Evolutionary conservation across 2,888 invertebrate species (phyloP), one percentile per base, ranked within the genome.

Genomic region (Caenorhabditis zanzibari): DNA sequence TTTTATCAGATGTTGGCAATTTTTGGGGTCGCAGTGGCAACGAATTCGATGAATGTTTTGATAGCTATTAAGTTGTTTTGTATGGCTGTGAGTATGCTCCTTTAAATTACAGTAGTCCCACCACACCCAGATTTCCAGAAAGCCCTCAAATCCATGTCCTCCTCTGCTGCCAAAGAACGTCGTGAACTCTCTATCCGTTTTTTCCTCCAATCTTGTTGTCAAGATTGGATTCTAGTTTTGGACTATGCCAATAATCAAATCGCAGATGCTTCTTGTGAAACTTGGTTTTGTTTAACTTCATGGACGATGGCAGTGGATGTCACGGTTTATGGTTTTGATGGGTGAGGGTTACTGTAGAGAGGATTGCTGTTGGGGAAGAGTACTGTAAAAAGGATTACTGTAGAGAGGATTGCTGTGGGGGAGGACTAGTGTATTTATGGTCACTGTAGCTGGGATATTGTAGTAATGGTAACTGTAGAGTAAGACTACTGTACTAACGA

Each of bases 161-260:
- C 79, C 12, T 32, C 19, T 9, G 64, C 41, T 0, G 26, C 81
- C 6, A 47, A 52, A 41, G 19, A 24, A 0, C 58, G 74, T 16
- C 59, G 54, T 9, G 24, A 63, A 9, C 49, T 44, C 19, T 38
- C 69, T 0, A 24, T 74, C 7, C 52, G 63, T 0, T 32, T 81
- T 4, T 81, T 81, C 28, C 1, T 74, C 6, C 81, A 81, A 47
- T 59, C 49, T 14, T 69, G 68, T 44, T 47, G 74, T 32, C 81
- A 81, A 63, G 81, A 81, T 35, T 74, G 66, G 73, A 38, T 81
- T 4, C 44, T 52, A 7, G 61, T 74, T 24, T 10, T 68, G 3
- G 73, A 74, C 22, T 35, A 58, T 12, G 22, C 49, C 0, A 80
- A 80, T 28, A 80, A 59, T 59, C 32, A 47, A 6, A 14, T 80